Evolutionary conservation across 1,140 invertebrate genomes (phyloP).

Genomic region (silkworm (Bombyx mori)): DNA sequence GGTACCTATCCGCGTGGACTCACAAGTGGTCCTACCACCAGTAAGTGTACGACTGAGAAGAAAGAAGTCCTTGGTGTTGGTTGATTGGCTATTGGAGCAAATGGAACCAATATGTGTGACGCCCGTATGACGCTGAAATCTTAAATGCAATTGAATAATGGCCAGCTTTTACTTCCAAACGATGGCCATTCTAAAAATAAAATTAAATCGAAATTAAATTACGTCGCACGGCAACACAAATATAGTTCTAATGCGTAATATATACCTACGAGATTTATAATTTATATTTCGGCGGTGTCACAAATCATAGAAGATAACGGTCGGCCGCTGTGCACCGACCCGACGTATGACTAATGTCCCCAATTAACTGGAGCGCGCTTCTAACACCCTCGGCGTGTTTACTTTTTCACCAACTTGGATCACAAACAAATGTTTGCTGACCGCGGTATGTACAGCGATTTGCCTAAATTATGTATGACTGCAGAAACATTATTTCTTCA

Average conservation of each 20-base stretch:
- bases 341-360: conserved; percentile 31
- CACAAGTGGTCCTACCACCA: no score
- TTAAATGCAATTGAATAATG: no score
- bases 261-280: conserved; percentile 20
- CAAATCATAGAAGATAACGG: conserved; percentile 39
- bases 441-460: not conserved
- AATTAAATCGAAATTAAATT: not conserved
- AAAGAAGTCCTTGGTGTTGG: no score
- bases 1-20: no score
- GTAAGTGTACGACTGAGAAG: no score
- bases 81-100: no score
- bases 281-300: conserved; percentile 28
- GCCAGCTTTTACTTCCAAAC: no score
- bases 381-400: conserved; percentile 21
- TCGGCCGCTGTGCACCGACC: conserved; percentile 15
- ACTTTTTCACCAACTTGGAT: conserved; percentile 23
- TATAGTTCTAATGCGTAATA: conserved; percentile 7
- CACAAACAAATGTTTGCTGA: conserved; percentile 21
- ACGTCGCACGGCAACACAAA: not conserved
- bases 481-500: no score
- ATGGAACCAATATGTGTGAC: no score
- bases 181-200: no score
- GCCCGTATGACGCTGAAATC: no score
- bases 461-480: not conserved
- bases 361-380: conserved; percentile 29